Conservation (phyloP, 2,797 vertebrate species). For the Sciurus vulgaris region DNA sequence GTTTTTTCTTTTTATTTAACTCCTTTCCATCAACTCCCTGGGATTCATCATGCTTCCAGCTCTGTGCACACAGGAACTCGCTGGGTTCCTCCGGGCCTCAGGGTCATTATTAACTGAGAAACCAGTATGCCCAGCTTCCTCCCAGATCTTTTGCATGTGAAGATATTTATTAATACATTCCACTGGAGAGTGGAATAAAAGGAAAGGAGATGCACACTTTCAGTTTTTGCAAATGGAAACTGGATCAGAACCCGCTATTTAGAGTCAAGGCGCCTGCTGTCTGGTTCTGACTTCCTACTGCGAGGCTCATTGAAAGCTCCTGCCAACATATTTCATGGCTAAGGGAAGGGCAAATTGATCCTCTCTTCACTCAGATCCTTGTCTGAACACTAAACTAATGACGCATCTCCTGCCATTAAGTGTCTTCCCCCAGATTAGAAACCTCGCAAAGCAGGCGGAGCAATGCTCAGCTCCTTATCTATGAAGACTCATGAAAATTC, state of each 20-base stretch:
- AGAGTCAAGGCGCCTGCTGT: neutral
- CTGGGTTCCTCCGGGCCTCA: neutral
- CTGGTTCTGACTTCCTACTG: neutral
- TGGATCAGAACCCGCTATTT: neutral
- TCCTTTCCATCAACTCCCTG: neutral
- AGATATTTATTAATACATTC: neutral
- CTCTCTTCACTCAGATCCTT: fast-evolving
- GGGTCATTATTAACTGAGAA: neutral
- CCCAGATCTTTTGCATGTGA: neutral
- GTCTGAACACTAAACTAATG: neutral
- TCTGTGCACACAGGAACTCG: neutral
- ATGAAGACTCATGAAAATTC: neutral
- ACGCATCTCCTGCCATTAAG: neutral
- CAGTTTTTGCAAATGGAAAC: neutral
- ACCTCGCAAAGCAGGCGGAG: neutral
- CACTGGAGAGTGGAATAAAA: neutral
- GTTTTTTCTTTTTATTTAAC: neutral
- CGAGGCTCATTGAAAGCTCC: neutral
- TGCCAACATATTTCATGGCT: neutral
- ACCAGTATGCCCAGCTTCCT: neutral
- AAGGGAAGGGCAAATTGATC: neutral
- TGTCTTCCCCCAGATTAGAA: neutral
- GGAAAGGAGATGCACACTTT: neutral
- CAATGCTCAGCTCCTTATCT: neutral
- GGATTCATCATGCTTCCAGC: neutral